phyloP scores from a whole-genome alignment of 2,797 vertebrate genomes.

The Eptatretus atami region DNA sequence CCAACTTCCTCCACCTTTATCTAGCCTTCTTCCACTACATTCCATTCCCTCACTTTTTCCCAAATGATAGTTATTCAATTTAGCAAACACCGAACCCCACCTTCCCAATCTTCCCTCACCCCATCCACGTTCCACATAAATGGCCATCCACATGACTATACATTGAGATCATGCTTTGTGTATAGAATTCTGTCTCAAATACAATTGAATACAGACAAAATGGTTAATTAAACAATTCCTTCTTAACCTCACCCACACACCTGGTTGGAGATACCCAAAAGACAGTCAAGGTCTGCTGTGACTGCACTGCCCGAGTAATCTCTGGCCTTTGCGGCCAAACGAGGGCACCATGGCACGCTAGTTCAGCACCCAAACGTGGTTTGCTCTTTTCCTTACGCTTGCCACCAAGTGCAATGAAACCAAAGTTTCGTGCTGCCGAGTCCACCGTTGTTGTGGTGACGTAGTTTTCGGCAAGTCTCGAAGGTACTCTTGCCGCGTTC shows the following conservation, averaged over 20 bases:
- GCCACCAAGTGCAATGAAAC: constrained; percentile 72
- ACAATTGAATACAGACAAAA: too few relatives aligned
- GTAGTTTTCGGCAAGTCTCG: constrained; percentile 75
- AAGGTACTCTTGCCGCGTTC: constrained; percentile 77
- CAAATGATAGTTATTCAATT: too few relatives aligned
- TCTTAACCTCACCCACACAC: neutral
- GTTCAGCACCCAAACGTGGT: constrained; percentile 51
- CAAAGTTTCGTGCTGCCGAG: constrained; percentile 55
- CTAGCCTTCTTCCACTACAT: too few relatives aligned
- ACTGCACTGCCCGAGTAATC: constrained; percentile 42
- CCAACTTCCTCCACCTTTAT: too few relatives aligned
- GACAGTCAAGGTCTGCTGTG: constrained; percentile 45
- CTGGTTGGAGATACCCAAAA: constrained; percentile 60
- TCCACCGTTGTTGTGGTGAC: constrained; percentile 73
- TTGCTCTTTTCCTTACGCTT: constrained; percentile 62
- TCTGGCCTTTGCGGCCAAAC: constrained; percentile 52
- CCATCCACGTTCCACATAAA: too few relatives aligned
- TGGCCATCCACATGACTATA: too few relatives aligned
- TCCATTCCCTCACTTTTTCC: too few relatives aligned
- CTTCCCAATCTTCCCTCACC: too few relatives aligned
- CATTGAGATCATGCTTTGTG: too few relatives aligned
- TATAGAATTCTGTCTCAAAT: too few relatives aligned
- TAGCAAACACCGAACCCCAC: too few relatives aligned
- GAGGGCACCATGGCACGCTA: constrained; percentile 49
- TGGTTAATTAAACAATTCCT: too few relatives aligned